Base-by-base conservation (phyloP, 1,140 invertebrate genomes). In the Globodera rostochiensis region DNA sequence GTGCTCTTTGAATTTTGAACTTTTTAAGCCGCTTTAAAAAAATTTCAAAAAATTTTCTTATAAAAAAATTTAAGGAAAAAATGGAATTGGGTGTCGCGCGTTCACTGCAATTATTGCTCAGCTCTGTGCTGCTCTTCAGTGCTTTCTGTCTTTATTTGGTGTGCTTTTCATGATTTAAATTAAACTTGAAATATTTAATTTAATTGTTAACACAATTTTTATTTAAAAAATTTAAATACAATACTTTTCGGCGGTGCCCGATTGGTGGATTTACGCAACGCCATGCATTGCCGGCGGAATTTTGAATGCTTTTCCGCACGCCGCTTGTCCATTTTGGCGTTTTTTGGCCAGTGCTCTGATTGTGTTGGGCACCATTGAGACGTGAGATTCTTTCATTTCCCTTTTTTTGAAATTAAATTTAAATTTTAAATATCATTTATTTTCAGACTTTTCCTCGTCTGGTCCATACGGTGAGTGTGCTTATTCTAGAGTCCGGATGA, bases 331-430 rank as follows among this genome's bases (percentile, higher is more conserved):
- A 1, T 71, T 78, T 69, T 78, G 77, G 77, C 77, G 77, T 50
- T 78, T 78, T 69, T 47, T 78, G 11, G 64, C 77, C 50, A 78
- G 77, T 13, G 70, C 77, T 8, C 19, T 78, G n/a, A 78, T 78
- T 78, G 64, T 78, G 49, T 21, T 78, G 13, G 77, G 77, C 66
- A 78, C 77, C 36, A 66, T 78, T 53, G 77, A 78, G 66, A 78
- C 77, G 77, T 78, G 36, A 67, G 36, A 64, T 47, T 50, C 25
- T 8, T 19, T 9, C 57, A 77, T 19, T 77, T 46, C 36, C 36
- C 3, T 3, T 66, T 60, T 45, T 77, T 77, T 46, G 13, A 71
- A 45, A 45, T 77, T 78, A 15, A 8, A n/a, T n/a, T n/a, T n/a
- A n/a, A 19, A 15, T 19, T 25, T 25, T 25, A 25, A 19, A 15